A percentile compares a stretch with the other conserved stretches of the same genome.
These are phyloP conservation scores for Drosophila subsilvestris DNA, from an alignment of 2,888 invertebrate genomes.

Conservation along the genomic window DNA sequence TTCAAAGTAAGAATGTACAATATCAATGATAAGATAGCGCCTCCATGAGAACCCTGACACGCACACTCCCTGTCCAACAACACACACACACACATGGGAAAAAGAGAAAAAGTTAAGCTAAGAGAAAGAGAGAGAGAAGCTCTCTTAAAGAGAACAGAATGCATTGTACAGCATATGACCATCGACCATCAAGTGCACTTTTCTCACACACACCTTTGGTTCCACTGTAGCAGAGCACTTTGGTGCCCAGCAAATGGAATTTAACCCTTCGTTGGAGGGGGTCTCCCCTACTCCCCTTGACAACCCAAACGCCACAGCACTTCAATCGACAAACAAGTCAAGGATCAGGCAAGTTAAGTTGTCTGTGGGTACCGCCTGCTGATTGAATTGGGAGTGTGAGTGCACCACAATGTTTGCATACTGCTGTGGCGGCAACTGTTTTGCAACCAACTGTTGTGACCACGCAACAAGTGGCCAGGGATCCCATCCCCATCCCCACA, in stretches of 20 bases:
- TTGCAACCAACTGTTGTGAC: slow-evolving; percentile 18
- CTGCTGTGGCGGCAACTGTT: slow-evolving; percentile 12
- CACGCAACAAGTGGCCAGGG: slow-evolving; percentile 9
- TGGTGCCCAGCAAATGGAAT: not conserved
- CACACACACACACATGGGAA: too few species aligned
- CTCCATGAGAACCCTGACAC: slow-evolving; percentile 1
- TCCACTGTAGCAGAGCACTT: not conserved
- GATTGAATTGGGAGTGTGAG: not conserved
- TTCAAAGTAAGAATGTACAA: slow-evolving; percentile 66
- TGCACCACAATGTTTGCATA: slow-evolving; percentile 29
- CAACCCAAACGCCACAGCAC: not conserved
- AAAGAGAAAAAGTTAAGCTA: not conserved
- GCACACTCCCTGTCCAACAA: not conserved
- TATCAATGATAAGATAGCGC: slow-evolving; percentile 70
- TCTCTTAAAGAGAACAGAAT: not conserved
- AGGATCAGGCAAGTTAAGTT: not conserved
- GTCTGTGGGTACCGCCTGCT: not conserved
- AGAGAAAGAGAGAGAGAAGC: not conserved
- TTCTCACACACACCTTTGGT: not conserved
- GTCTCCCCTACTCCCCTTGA: not conserved
- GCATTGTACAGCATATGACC: not conserved
- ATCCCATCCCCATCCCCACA: not conserved
- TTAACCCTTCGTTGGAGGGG: not conserved
- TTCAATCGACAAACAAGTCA: not conserved
- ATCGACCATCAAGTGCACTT: not conserved